A percentile compares a stretch with the other conserved stretches of the same genome.
Evolutionary conservation across 2,797 vertebrate species (phyloP).

Genomic region (Eutrigla gurnardus): DNA sequence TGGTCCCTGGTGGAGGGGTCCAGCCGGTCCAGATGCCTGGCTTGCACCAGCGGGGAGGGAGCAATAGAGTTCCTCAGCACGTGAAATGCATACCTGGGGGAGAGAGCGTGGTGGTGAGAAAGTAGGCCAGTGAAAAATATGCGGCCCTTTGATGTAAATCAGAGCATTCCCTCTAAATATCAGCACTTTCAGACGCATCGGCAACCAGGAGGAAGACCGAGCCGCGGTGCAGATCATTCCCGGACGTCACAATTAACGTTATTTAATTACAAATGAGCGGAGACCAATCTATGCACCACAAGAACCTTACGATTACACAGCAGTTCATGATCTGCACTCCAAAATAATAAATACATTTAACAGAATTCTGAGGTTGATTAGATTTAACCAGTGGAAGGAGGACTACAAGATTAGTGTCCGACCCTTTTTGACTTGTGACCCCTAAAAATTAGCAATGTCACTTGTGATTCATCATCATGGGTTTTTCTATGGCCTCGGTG

Average conservation of each 20-base stretch:
- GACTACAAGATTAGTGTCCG: not conserved
- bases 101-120: constrained; percentile 76
- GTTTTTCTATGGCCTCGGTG: not conserved
- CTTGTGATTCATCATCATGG: not conserved
- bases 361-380: not conserved
- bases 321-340: constrained; percentile 18
- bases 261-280: constrained; percentile 52
- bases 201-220: constrained; percentile 46
- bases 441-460: not conserved
- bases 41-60: constrained; percentile 83
- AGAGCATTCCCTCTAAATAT: constrained; percentile 81
- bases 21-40: constrained; percentile 87
- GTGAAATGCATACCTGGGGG: constrained; percentile 88
- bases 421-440: not conserved
- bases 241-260: constrained; percentile 58
- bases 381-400: constrained; percentile 13
- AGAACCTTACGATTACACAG: constrained; percentile 17
- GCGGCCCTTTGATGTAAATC: constrained; percentile 83
- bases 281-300: not conserved
- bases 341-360: constrained; percentile 11
- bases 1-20: constrained; percentile 76
- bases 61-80: constrained; percentile 87
- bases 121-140: constrained; percentile 85
- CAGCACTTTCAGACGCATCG: constrained; percentile 70
- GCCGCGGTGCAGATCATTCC: constrained; percentile 42